Evolutionary conservation across 1,140 invertebrate genomes (phyloP).

Genomic region (Heliconius hewitsoni): DNA sequence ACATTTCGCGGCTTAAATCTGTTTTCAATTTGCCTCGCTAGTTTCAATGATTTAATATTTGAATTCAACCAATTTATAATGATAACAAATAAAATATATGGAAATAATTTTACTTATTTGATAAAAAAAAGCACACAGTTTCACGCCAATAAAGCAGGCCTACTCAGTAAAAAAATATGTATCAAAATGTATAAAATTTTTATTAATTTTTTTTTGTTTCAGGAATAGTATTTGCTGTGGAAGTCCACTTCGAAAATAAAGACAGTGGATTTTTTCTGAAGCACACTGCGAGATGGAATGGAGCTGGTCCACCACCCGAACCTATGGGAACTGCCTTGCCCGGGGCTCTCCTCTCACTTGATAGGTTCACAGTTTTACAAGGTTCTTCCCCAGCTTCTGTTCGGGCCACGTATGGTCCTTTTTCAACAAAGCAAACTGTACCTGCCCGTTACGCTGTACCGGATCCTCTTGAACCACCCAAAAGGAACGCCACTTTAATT

Average conservation of each 20-base stretch:
- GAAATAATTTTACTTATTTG: too few species aligned
- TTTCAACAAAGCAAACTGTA: constrained; percentile 95
- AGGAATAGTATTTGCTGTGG: constrained; percentile 82
- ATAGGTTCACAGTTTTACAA: constrained; percentile 94
- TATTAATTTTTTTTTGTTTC: constrained; percentile 51
- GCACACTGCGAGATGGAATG: constrained; percentile 85
- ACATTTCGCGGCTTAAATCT: neutral
- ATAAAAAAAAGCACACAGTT: too few species aligned
- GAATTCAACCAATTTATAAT: neutral
- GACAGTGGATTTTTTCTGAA: constrained; percentile 94
- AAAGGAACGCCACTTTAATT: constrained; percentile 68
- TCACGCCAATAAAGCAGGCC: neutral
- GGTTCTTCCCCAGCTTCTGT: constrained; percentile 93
- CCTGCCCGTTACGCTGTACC: constrained; percentile 94
- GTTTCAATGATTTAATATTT: neutral
- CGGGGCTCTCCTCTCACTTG: constrained; percentile 85
- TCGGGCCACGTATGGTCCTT: constrained; percentile 93
- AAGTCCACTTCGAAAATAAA: constrained; percentile 94
- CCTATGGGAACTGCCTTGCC: constrained; percentile 75
- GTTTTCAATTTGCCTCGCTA: neutral
- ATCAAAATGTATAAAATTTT: neutral
- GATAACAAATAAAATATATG: too few species aligned
- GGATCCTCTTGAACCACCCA: constrained; percentile 84
- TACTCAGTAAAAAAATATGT: neutral
- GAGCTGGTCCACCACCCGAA: constrained; percentile 69